A percentile compares a stretch with the other conserved stretches of the same genome.
phyloP scores from a whole-genome alignment of 2,113 vertebrate genomes.

The Xiphorhynchus elegans region DNA sequence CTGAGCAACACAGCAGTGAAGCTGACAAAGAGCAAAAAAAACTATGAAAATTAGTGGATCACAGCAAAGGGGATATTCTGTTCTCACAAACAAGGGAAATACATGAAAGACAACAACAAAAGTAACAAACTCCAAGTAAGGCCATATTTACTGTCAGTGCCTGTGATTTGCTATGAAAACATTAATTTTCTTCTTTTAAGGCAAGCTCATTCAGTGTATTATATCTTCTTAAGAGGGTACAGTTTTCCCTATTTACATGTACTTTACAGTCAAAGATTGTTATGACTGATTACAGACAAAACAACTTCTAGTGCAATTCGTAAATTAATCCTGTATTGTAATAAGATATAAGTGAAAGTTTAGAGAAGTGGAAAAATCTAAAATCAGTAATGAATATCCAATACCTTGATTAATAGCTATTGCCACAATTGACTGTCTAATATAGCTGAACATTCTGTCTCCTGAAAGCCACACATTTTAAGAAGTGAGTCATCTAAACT shows the following conservation, averaged over 20 bases:
- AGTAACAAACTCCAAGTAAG: slow-evolving; percentile 42
- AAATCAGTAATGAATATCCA: not conserved
- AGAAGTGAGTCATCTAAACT: not conserved
- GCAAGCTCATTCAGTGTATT: slow-evolving; percentile 50
- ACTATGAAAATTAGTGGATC: not conserved
- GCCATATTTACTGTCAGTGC: slow-evolving; percentile 30
- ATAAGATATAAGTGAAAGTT: not conserved
- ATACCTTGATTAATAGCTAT: not conserved
- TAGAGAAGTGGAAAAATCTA: not conserved
- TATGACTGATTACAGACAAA: not conserved
- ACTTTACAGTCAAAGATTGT: not conserved
- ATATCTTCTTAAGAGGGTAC: not conserved
- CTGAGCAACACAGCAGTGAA: slow-evolving; percentile 1
- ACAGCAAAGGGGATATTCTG: not conserved
- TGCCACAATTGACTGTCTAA: not conserved
- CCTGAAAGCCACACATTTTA: not conserved
- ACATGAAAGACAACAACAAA: not conserved
- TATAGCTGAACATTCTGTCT: not conserved
- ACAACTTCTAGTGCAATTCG: not conserved
- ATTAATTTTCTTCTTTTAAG: not conserved
- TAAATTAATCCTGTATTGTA: not conserved
- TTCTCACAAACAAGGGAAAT: slow-evolving; percentile 3
- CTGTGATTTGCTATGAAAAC: slow-evolving; percentile 19
- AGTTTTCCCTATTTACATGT: not conserved
- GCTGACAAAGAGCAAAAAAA: slow-evolving; percentile 2